These are phyloP conservation scores for Oreamnos americanus DNA, from an alignment of 2,113 vertebrate species.

Conservation along the genomic window DNA sequence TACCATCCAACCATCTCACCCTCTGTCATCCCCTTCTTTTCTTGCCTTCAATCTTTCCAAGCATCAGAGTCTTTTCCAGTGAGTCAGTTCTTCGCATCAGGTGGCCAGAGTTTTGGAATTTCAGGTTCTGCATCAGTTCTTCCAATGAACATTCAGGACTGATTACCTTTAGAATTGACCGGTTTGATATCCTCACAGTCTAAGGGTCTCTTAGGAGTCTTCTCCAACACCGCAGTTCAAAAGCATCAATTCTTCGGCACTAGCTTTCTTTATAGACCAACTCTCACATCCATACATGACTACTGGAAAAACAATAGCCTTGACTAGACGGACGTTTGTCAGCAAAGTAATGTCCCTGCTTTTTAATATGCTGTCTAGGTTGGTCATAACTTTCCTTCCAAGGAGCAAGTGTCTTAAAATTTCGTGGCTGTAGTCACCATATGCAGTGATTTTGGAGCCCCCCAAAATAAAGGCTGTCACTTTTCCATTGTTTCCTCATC, in stretches of 20 bases:
- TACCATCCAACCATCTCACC: background rate
- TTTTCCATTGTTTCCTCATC: background rate
- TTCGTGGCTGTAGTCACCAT: background rate
- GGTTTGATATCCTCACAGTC: background rate
- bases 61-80: background rate
- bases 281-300: background rate
- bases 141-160: background rate
- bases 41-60: background rate
- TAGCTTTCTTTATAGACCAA: background rate
- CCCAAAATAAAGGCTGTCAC: background rate
- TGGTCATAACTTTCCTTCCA: background rate
- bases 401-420: background rate
- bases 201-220: background rate
- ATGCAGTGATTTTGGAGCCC: background rate
- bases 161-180: background rate
- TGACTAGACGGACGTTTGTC: background rate
- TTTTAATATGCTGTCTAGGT: background rate
- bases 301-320: background rate
- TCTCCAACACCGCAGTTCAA: background rate
- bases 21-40: background rate
- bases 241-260: background rate
- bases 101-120: background rate
- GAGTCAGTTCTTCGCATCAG: background rate
- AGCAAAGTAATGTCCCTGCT: background rate
- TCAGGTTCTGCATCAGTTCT: background rate